Conservation (phyloP, 2,113 vertebrate species). For the Gymnocephalus cernua region DNA sequence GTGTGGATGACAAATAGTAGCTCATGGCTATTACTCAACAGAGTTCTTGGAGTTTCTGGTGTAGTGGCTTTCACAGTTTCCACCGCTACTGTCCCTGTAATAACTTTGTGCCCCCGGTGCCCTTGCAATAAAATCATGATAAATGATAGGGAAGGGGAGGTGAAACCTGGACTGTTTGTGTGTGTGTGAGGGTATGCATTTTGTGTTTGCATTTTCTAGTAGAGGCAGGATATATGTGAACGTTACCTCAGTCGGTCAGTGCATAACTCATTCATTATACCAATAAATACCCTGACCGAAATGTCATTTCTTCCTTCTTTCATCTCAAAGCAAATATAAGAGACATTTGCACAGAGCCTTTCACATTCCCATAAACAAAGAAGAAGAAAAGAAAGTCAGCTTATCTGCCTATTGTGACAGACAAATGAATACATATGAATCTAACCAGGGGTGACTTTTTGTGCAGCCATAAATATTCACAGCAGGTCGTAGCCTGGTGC, state of each 20-base stretch:
- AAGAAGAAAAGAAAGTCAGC: not conserved
- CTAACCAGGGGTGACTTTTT: constrained; percentile 40
- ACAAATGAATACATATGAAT: constrained; percentile 50
- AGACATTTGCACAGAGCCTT: not conserved
- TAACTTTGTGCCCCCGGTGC: constrained; percentile 66
- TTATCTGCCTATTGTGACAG: constrained; percentile 1
- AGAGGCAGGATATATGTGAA: not conserved
- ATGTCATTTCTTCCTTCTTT: not conserved
- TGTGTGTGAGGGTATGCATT: constrained; percentile 17
- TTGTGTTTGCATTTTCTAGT: constrained; percentile 6
- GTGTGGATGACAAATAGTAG: constrained; percentile 60
- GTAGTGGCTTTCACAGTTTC: constrained; percentile 65
- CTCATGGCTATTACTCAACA: constrained; percentile 63
- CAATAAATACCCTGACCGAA: not conserved
- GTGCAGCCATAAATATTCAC: constrained; percentile 58
- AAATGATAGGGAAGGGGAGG: constrained; percentile 57
- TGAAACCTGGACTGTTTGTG: constrained; percentile 32
- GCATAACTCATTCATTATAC: not conserved
- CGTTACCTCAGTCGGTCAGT: not conserved
- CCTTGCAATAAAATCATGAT: constrained; percentile 76
- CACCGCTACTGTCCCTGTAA: constrained; percentile 63
- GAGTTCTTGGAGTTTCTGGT: constrained; percentile 55
- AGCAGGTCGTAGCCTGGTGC: not conserved
- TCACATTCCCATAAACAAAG: not conserved
- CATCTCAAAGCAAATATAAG: not conserved